phyloP scores from a whole-genome alignment of 2,113 vertebrate genomes.

The Cariama cristata region DNA sequence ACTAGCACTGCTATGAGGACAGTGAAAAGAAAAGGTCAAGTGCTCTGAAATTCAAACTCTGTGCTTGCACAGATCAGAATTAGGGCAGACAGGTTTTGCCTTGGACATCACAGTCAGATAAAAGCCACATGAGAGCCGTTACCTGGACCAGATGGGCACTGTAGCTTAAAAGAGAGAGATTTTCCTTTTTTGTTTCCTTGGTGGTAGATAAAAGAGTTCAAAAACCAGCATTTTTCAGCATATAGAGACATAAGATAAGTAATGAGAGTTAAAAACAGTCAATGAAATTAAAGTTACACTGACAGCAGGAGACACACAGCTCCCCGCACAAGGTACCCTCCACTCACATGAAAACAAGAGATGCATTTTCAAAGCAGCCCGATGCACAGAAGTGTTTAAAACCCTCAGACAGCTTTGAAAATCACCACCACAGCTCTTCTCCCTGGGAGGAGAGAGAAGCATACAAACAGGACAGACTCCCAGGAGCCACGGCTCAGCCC shows the following conservation, averaged over 20 bases:
- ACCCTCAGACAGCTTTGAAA: neutral
- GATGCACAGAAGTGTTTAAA: neutral
- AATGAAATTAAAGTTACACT: neutral
- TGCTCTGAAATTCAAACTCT: neutral
- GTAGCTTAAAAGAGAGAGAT: neutral
- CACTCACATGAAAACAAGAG: neutral
- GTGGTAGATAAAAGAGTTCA: neutral
- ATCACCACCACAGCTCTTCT: neutral
- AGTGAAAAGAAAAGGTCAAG: neutral
- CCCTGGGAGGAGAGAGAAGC: neutral
- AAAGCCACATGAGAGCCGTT: neutral
- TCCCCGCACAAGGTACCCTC: neutral
- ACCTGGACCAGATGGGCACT: neutral
- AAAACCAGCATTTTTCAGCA: neutral
- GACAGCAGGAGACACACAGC: neutral
- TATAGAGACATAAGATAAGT: neutral
- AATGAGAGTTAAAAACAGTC: neutral
- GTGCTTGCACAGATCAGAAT: neutral
- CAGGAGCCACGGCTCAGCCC: neutral
- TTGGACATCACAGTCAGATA: neutral
- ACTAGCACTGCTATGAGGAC: neutral
- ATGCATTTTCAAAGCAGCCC: neutral
- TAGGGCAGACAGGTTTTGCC: neutral
- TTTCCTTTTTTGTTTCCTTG: neutral
- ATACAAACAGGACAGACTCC: conserved; percentile 15